Percentiles rank a stretch among this genome's conserved stretches.
These are phyloP conservation scores for Eurystomus gularis DNA, from an alignment of 2,113 vertebrate genomes.

Conservation along the genomic window DNA sequence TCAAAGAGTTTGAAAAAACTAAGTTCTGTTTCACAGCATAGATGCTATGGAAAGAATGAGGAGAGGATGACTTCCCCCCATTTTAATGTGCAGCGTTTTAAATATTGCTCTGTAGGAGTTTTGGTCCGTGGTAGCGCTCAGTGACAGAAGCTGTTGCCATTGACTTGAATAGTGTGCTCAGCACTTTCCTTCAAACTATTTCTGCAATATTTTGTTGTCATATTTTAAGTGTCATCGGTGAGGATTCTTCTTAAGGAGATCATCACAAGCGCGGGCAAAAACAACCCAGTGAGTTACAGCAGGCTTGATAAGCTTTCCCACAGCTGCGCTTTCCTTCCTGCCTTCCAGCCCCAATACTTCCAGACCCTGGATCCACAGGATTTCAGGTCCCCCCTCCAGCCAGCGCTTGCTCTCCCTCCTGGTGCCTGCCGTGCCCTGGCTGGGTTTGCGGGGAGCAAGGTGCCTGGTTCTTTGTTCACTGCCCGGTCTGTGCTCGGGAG, in stretches of 20 bases:
- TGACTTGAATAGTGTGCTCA: neutral
- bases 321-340: fast-evolving
- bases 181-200: neutral
- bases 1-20: neutral
- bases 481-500: neutral
- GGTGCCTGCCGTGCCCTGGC: neutral
- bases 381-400: neutral
- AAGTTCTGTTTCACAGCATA: neutral
- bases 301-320: neutral
- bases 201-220: neutral
- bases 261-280: neutral
- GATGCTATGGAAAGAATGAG: neutral
- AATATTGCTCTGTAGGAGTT: neutral
- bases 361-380: neutral
- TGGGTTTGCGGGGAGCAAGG: neutral
- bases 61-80: neutral
- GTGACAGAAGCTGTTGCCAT: neutral
- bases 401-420: neutral
- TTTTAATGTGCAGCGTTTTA: neutral
- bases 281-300: fast-evolving
- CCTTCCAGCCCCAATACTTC: neutral
- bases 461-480: fast-evolving
- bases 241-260: neutral
- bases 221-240: neutral
- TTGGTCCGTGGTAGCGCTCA: neutral